Percentiles rank a stretch among this genome's conserved stretches.
Evolutionary conservation across 1,140 invertebrate species (phyloP).

Genomic region (Drosophila ohnishii): DNA sequence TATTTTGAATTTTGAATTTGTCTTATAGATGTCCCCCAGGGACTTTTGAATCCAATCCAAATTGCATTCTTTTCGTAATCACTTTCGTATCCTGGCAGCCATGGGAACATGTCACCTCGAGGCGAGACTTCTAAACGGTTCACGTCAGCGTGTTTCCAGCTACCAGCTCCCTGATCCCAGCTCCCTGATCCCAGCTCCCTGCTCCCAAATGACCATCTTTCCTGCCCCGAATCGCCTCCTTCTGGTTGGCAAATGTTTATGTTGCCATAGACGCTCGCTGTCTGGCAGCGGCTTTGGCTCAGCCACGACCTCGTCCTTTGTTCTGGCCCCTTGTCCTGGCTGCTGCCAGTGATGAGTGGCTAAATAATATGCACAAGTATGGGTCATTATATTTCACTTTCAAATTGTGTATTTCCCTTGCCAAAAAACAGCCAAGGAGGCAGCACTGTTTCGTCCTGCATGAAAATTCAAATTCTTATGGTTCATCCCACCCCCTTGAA

Average conservation of each 20-base stretch:
- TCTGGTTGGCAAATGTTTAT: constrained; percentile 53
- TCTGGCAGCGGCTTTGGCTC: constrained; percentile 34
- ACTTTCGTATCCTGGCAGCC: neutral
- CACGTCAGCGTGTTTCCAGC: constrained; percentile 11
- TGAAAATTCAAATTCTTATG: constrained; percentile 59
- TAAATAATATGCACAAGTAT: neutral
- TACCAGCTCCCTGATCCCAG: neutral
- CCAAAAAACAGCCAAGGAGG: neutral
- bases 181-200: too few relatives aligned
- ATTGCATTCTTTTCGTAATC: constrained; percentile 12
- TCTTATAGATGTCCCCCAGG: too few relatives aligned
- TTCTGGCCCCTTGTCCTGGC: neutral
- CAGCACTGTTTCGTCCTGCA: constrained; percentile 35
- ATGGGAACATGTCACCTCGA: constrained; percentile 8
- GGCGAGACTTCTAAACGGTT: constrained; percentile 24
- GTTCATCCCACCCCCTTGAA: neutral
- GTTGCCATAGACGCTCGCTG: constrained; percentile 36
- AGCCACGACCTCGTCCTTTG: neutral
- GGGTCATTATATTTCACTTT: neutral
- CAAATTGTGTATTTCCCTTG: neutral
- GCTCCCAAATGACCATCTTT: neutral
- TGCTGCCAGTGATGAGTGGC: constrained; percentile 19
- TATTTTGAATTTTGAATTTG: neutral
- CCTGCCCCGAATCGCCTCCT: neutral
- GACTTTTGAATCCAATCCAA: too few relatives aligned